phyloP scores from a whole-genome alignment of 2,797 vertebrate species.

The Falco concolor region DNA sequence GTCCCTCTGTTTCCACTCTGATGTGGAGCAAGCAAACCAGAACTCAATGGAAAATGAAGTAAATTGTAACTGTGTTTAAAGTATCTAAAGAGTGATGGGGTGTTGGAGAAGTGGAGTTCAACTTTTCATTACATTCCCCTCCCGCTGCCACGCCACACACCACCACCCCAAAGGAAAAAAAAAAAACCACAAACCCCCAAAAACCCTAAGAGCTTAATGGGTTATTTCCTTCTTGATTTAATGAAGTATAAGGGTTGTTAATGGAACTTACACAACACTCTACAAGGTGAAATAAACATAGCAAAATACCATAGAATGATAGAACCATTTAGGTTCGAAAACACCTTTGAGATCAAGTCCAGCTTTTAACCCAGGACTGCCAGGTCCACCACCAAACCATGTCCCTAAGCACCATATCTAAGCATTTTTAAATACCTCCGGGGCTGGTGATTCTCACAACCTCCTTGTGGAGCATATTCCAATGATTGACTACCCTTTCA shows the following conservation, averaged over 20 bases:
- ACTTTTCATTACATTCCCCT: background rate
- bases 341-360: too few relatives aligned
- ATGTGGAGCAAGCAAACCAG: background rate
- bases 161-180: too few relatives aligned
- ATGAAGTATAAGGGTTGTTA: background rate
- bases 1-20: background rate
- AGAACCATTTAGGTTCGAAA: too few relatives aligned
- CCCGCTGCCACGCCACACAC: too few relatives aligned
- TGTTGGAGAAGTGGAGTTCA: background rate
- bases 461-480: too few relatives aligned
- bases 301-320: background rate
- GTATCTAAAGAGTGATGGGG: background rate
- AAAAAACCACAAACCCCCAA: too few relatives aligned
- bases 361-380: too few relatives aligned
- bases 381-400: too few relatives aligned
- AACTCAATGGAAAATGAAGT: background rate
- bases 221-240: background rate
- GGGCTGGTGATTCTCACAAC: too few relatives aligned
- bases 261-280: background rate
- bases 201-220: background rate
- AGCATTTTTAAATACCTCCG: too few relatives aligned
- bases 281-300: background rate
- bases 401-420: too few relatives aligned
- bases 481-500: too few relatives aligned
- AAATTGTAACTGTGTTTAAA: background rate